These are phyloP conservation scores for Rhagoletis zephyria DNA, from an alignment of 1,140 invertebrate genomes.

Conservation along the genomic window DNA sequence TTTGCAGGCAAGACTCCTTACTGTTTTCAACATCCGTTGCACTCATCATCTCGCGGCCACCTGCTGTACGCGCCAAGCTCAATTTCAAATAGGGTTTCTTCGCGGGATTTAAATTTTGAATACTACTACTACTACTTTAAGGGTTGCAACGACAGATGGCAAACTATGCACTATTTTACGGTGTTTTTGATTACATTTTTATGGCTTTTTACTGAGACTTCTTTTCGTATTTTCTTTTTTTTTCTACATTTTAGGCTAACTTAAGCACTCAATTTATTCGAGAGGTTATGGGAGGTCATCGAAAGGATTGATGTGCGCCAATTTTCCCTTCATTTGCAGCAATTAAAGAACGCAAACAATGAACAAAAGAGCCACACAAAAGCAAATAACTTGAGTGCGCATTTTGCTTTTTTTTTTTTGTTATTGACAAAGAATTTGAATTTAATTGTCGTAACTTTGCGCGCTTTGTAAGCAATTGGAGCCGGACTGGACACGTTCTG, in stretches of 20 bases:
- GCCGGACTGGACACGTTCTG: constrained; percentile 25
- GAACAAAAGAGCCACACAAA: constrained; percentile 69
- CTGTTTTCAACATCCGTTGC: constrained; percentile 37
- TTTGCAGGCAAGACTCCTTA: constrained; percentile 64
- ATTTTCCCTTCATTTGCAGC: constrained; percentile 28
- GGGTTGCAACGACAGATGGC: background rate
- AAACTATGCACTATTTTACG: constrained; percentile 26
- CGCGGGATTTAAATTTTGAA: background rate
- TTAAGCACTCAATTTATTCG: background rate
- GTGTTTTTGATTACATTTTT: constrained; percentile 45
- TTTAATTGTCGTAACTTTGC: constrained; percentile 41
- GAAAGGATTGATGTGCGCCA: constrained; percentile 14
- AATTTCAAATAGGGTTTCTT: background rate
- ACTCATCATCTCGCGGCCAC: background rate
- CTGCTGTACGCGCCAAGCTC: background rate
- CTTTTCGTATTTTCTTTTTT: constrained; percentile 30
- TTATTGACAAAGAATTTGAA: constrained; percentile 54
- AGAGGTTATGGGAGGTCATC: background rate
- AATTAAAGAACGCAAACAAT: constrained; percentile 67
- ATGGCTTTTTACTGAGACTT: background rate
- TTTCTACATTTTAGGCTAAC: constrained; percentile 1
- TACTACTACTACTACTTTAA: background rate
- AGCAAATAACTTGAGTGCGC: constrained; percentile 68
- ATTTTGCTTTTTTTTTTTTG: constrained; percentile 58
- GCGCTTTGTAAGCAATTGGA: background rate